Evolutionary conservation across 2,888 invertebrate genomes (phyloP).

Genomic region (Dexiosoma caninum): DNA sequence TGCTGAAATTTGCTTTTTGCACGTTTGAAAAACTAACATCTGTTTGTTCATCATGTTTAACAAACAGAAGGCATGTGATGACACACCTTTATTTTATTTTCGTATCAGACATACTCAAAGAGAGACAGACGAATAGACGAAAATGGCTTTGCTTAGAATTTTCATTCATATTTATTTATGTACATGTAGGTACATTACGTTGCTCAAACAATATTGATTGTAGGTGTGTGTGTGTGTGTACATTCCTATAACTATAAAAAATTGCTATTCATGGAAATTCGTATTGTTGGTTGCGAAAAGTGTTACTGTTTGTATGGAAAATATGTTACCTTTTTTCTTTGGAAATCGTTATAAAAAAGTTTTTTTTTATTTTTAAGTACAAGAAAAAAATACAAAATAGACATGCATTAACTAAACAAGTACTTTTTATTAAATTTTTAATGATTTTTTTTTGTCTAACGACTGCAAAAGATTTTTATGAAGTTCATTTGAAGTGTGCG

Average conservation of each 20-base stretch:
- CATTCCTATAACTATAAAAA: background rate
- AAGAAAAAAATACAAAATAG: background rate
- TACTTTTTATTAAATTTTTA: background rate
- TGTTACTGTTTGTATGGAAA: slow-evolving; percentile 3
- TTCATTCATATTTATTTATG: background rate
- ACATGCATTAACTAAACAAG: background rate
- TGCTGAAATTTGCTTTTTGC: slow-evolving; percentile 4
- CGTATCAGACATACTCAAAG: background rate
- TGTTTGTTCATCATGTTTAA: background rate
- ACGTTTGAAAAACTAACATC: background rate
- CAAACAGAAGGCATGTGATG: slow-evolving; percentile 20
- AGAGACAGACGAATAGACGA: background rate
- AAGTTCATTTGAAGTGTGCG: too few species aligned
- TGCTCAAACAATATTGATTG: background rate
- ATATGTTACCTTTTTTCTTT: background rate
- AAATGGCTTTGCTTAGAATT: slow-evolving; percentile 4
- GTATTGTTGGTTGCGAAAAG: slow-evolving; percentile 4
- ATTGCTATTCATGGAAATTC: slow-evolving; percentile 10
- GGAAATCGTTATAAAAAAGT: background rate
- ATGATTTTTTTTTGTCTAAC: background rate
- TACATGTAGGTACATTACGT: background rate
- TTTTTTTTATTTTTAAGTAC: background rate
- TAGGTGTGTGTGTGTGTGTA: background rate
- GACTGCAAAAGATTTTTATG: too few species aligned
- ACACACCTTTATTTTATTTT: slow-evolving; percentile 19